Percentiles rank a stretch among this genome's conserved stretches.
Evolutionary conservation across 2,888 invertebrate genomes (phyloP).

Genomic region (Drosophila dives): DNA sequence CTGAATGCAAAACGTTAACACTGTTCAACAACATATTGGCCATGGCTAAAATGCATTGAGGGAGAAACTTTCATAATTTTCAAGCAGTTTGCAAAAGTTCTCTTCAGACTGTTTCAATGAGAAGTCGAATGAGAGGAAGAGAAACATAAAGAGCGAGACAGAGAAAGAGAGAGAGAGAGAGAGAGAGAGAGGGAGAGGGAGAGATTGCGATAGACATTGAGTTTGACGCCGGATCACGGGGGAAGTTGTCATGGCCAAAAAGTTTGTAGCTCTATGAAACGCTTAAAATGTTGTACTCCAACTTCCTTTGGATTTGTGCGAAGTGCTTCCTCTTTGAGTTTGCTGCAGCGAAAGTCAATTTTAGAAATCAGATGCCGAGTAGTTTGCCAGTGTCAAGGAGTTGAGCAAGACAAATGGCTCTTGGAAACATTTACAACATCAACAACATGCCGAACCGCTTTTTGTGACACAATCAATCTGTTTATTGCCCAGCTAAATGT

Average conservation of each 20-base stretch:
- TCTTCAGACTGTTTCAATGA: conserved; percentile 18
- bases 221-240: conserved; percentile 65
- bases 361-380: conserved; percentile 67
- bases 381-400: conserved; percentile 66
- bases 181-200: neutral
- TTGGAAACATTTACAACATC: conserved; percentile 50
- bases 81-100: conserved; percentile 69
- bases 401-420: conserved; percentile 75
- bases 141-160: neutral
- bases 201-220: conserved; percentile 5
- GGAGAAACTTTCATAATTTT: conserved; percentile 75
- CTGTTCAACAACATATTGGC: conserved; percentile 63
- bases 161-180: neutral
- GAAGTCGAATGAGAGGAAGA: neutral
- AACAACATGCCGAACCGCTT: conserved; percentile 45
- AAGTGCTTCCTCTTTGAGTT: conserved; percentile 60
- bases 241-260: conserved; percentile 77
- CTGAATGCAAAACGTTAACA: conserved; percentile 76
- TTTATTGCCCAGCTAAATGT: conserved; percentile 39
- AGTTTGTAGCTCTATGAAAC: conserved; percentile 70
- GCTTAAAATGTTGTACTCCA: conserved; percentile 75
- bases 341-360: conserved; percentile 46
- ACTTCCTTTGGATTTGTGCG: conserved; percentile 68
- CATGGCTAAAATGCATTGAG: conserved; percentile 55
- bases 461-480: conserved; percentile 43